Base-by-base conservation (phyloP, 2,797 vertebrate genomes). In the Atherinosoma microstoma region DNA sequence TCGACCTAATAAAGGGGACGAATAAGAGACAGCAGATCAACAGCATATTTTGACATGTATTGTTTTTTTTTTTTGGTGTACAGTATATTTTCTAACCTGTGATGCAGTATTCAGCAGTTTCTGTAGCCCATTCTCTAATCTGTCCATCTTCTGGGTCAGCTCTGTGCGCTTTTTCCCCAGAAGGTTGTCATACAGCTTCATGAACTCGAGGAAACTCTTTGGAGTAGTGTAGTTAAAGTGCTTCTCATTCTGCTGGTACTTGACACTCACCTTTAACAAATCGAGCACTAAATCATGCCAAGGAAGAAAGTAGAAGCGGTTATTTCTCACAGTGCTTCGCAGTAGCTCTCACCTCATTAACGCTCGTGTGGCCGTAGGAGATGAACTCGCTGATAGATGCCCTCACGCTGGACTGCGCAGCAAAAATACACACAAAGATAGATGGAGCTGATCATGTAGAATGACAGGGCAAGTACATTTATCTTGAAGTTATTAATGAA, bases 121-220 rank as follows among this genome's bases (percentile, higher is more conserved):
- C 87, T 94, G 93, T 20, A 96, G 81, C 34, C 91, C 90, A 5
- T 95, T 96, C 84, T 94, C 89, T 32, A 95, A 57, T 62, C 95
- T 91, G 80, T 95, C 91, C 90, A 93, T 95, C 91, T 95, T 96
- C 80, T 93, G 91, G 3, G 81, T 86, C 67, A 95, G 64, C 78
- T 94, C 91, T 3, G 68, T 93, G 73, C 93, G 94, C 74, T 95
- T 95, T 34, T 88, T 92, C 3, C 76, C 79, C 73, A 95, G 83
- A 58, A 94, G 91, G 83, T 93, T 94, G 64, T 88, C 84, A 1
- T 95, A 95, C 16, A 95, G 84, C 64, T 91, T 95, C 90, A 96
- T 95, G 38, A 95, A 94, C 89, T 96, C 95, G 70, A 96, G 92
- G 86, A 96, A 97, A 85, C 94, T 96, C 90, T 96, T 96, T 2